phyloP scores from a whole-genome alignment of 2,113 vertebrate species.

The Epinephelus lanceolatus region DNA sequence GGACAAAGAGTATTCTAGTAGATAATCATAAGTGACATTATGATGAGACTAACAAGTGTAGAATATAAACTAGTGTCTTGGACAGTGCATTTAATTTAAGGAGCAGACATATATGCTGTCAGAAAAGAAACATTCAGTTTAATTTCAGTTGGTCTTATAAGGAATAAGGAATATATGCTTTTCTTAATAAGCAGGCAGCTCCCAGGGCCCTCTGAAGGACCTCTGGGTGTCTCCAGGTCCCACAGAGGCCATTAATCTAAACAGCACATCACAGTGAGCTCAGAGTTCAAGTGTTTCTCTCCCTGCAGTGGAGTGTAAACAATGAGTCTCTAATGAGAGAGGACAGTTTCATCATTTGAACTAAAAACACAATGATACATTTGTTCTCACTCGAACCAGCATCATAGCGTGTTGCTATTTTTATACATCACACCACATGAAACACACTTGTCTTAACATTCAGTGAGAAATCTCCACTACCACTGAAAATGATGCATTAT shows the following conservation, averaged over 20 bases:
- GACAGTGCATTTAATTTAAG: not conserved
- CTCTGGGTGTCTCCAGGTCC: not conserved
- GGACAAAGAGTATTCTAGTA: not conserved
- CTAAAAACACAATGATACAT: conserved; percentile 27
- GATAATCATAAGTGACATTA: too few species aligned
- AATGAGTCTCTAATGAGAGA: conserved; percentile 27
- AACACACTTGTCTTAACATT: not conserved
- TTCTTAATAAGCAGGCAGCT: not conserved
- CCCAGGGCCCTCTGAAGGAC: not conserved
- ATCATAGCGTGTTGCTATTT: conserved; percentile 9
- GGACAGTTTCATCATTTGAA: conserved; percentile 3
- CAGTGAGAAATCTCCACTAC: too few species aligned
- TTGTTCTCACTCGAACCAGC: conserved; percentile 14
- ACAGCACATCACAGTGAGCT: not conserved
- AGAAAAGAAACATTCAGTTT: not conserved
- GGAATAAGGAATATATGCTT: not conserved
- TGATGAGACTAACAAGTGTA: too few species aligned
- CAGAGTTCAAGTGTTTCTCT: not conserved
- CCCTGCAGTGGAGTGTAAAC: conserved; percentile 12
- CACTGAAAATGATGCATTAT: not conserved
- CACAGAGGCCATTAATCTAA: not conserved
- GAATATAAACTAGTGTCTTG: too few species aligned
- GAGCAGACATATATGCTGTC: not conserved
- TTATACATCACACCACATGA: not conserved
- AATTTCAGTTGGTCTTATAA: too few species aligned